Percentiles rank a stretch among this genome's conserved stretches.
These are phyloP conservation scores for Muscina levida DNA, from an alignment of 2,888 invertebrate species.

Conservation along the genomic window DNA sequence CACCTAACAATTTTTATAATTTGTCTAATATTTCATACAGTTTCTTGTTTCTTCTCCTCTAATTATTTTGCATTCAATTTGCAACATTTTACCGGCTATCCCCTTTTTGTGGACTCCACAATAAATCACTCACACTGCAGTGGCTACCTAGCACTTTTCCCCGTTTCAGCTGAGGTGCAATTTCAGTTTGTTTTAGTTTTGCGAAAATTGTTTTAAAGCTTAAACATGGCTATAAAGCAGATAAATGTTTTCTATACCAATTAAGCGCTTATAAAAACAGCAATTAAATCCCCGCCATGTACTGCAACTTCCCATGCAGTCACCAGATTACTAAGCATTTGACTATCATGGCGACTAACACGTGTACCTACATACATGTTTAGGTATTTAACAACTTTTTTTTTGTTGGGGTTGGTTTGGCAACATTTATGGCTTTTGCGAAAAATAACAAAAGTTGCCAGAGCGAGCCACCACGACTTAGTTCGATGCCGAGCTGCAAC, in stretches of 20 bases:
- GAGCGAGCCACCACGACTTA: background rate
- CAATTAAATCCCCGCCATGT: conserved; percentile 12
- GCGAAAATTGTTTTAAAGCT: conserved; percentile 53
- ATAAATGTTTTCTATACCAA: conserved; percentile 49
- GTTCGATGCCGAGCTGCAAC: background rate
- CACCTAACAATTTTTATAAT: no score
- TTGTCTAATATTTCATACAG: no score
- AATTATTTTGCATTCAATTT: no score
- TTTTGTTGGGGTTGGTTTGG: conserved; percentile 9
- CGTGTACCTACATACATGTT: conserved; percentile 1
- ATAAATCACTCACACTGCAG: no score
- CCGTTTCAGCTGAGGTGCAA: no score
- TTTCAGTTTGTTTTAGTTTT: conserved; percentile 17
- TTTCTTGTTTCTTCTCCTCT: no score
- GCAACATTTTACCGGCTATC: no score
- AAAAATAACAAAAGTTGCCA: background rate
- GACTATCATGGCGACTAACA: background rate
- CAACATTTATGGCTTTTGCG: conserved; percentile 36
- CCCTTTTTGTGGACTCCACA: no score
- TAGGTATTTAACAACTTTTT: conserved; percentile 44
- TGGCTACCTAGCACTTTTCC: no score
- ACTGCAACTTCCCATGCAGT: background rate
- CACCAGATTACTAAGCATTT: background rate
- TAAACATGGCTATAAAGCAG: conserved; percentile 46
- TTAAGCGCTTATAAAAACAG: conserved; percentile 51